Base-by-base conservation (phyloP, 1,140 invertebrate species). In the Atta texana region DNA sequence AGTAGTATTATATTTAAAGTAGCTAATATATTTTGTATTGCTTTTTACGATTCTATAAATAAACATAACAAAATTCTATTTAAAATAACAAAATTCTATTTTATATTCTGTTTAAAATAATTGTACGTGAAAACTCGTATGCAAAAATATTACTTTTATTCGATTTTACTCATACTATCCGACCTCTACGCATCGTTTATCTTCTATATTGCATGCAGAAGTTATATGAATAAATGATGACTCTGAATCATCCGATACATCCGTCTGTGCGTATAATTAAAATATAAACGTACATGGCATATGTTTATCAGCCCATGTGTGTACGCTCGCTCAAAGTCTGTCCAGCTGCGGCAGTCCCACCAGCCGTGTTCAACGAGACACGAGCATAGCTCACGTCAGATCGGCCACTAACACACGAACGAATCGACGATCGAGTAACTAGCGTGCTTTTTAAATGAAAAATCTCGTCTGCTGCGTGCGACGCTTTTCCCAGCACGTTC, bases 391-490 rank as follows among this genome's bases (percentile, higher is more conserved):
- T 86, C 59, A 88, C 72, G 64, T 72, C 28, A 31, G 3, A 31
- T 31, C 66, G 53, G 21, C 74, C 49, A 71, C 64, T 24, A 44
- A 51, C 53, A 72, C 55, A 66, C 72, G 74, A 84, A 53, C 44
- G 53, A 71, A 64, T 84, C 69, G 24, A 84, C 39, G 55, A 39
- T 18, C 69, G 55, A 61, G 69, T 75, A 84, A 84, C 80, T 74
- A 75, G 80, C 80, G 69, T 84, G 69, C 69, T 84, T 84, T 84
- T 59, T 49, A 84, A 84, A 84, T 84, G 80, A 84, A 84, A 84
- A 84, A 84, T 84, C 80, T 84, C 80, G 55, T 5, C 51, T 21
- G 14, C 34, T 34, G 21, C 53, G 21, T 34, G 55, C 39, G 69
- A 74, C 69, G 69, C 69, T 84, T 55, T 72, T 49, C 51, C 68